Base-by-base conservation (phyloP, 2,113 vertebrate genomes). In the Mus pahari region DNA sequence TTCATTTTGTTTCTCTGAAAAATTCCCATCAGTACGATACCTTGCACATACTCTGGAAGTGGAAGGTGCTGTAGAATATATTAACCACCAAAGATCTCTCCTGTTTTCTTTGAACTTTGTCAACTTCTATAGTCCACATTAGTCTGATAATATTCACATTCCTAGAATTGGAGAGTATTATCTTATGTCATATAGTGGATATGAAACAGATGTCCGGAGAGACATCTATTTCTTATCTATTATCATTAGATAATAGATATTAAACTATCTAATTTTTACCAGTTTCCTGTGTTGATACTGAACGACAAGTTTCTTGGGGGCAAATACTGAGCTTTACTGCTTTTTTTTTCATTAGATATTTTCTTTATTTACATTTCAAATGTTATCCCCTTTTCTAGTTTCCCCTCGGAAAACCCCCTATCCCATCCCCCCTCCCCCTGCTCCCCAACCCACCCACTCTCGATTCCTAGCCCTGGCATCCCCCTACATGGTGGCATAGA, bases 131-230 rank as follows among this genome's bases (percentile, higher is more conserved):
- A 31, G 26, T 88, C 53, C 75, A 6, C 66, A 24, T 71, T 68
- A 58, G 60, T 92, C 39, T 64, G 83, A 31, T 31, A 26, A 39
- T 75, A 86, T 45, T 88, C 17, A 89, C 4, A n/a, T 66, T 94
- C 60, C n/a, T 26, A 86, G 81, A 88, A 89, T 86, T 73, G 42
- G 66, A 97, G 39, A 89, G 19, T 81, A 13, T 62, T 79, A 58
- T 53, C 48, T 26, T 42, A 20, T 77, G 20, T 91, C 62, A 50
- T 7, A 26, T 74, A 83, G 33, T 42, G 0, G 22, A 50, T 68
- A 39, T 16, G 11, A 88, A 95, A 71, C 82, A 17, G 68, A 94
- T 45, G 5, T 14, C 39, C 81, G 39, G 48, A 89, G 73, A 94
- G 50, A 48, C 48, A 48, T 48, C 48, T 48, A 48, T 48, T 48